A percentile compares a stretch with the other conserved stretches of the same genome.
Conservation (phyloP, 2,888 invertebrate species). For the Phyto melanocephala region DNA sequence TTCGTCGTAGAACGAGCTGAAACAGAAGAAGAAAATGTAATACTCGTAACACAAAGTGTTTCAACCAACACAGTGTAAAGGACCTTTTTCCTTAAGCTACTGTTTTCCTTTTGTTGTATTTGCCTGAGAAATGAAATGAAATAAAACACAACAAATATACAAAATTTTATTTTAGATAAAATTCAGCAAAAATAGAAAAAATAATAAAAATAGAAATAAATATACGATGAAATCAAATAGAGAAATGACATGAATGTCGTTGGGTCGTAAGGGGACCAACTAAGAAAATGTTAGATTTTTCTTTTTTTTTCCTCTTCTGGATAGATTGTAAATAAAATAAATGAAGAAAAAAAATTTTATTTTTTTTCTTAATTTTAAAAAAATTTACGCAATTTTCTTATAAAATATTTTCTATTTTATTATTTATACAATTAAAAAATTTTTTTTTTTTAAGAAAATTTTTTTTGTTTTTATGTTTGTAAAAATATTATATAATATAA, state of each 20-base stretch:
- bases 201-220: neutral
- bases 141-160: slow-evolving; percentile 26
- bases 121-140: slow-evolving; percentile 10
- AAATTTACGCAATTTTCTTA: no score
- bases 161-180: slow-evolving; percentile 4
- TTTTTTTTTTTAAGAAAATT: no score
- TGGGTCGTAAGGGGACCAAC: slow-evolving; percentile 2
- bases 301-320: no score
- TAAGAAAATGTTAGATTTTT: neutral
- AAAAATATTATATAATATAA: no score
- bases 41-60: slow-evolving; percentile 40
- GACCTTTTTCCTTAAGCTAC: slow-evolving; percentile 45
- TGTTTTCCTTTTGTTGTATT: neutral
- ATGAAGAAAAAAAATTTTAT: no score
- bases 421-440: no score
- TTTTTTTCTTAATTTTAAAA: no score
- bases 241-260: neutral
- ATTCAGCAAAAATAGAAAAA: neutral
- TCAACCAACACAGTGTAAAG: slow-evolving; percentile 56
- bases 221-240: slow-evolving; percentile 25
- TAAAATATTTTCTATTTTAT: no score
- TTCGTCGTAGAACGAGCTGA: slow-evolving; percentile 9
- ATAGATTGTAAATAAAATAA: no score
- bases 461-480: no score
- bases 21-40: neutral